A percentile compares a stretch with the other conserved stretches of the same genome.
Evolutionary conservation across 2,113 vertebrate species (phyloP).

Genomic region (Hypanus sabinus): DNA sequence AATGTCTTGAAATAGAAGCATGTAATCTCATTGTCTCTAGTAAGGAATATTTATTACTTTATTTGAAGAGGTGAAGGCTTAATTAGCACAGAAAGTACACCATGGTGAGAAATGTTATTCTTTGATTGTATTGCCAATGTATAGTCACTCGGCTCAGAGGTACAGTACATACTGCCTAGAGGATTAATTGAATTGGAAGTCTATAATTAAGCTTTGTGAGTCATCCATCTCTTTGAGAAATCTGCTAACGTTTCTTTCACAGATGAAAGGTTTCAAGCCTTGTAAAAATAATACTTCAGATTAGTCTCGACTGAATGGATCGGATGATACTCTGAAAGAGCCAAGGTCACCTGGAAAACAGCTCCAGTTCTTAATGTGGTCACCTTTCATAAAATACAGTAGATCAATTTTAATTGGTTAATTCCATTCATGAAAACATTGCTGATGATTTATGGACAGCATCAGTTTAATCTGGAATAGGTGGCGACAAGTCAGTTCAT

Average conservation of each 20-base stretch:
- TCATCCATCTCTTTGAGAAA: neutral
- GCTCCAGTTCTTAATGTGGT: neutral
- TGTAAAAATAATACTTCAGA: neutral
- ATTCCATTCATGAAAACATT: neutral
- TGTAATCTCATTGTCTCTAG: neutral
- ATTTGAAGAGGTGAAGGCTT: neutral
- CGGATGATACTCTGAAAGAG: neutral
- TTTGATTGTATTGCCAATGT: neutral
- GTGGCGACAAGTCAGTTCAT: neutral
- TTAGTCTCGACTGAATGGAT: neutral
- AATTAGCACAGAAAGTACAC: neutral
- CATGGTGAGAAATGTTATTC: neutral
- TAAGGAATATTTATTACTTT: neutral
- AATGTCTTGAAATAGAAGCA: neutral
- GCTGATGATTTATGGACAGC: neutral
- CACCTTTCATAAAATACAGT: neutral
- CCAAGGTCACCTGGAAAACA: neutral
- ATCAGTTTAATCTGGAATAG: neutral
- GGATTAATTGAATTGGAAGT: slow-evolving; percentile 26
- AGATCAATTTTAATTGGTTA: slow-evolving; percentile 14
- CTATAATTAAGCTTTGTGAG: slow-evolving; percentile 9
- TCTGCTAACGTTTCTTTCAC: neutral
- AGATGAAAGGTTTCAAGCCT: slow-evolving; percentile 15
- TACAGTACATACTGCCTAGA: too few relatives aligned
- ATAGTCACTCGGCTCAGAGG: neutral